Base-by-base conservation (phyloP, 2,888 invertebrate genomes). In the Amiota minor region DNA sequence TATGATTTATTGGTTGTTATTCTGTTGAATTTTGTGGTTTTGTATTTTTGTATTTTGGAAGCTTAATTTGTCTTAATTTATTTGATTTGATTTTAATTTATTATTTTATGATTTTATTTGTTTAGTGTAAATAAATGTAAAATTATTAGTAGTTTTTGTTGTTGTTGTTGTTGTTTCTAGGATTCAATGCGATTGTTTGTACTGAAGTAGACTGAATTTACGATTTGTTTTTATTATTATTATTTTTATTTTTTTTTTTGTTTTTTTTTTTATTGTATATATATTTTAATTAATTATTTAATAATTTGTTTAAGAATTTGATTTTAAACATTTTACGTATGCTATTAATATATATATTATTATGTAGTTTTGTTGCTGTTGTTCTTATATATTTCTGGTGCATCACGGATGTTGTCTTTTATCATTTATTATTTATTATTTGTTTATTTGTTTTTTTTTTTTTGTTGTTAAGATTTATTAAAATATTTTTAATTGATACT, bases 401-500 rank as follows among this genome's bases (percentile, higher is more conserved):
- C 23, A 23, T 23, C 23, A 23, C 3, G 23, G 23, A 23, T 23
- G 23, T 23, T 23, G 1, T 23, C 71, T n/a, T 68, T 70, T n/a
- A n/a, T n/a, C n/a, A n/a, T n/a, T 75, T 62, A 70, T 70, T 71
- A 18, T 70, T 72, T 75, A 72, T 76, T 67, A 1, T 55, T 35
- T 64, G 16, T 45, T 76, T 45, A 47, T 47, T 10, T 68, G 23
- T 68, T 49, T 47, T 68, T 8, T 73, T 74, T 76, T 74, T 75
- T 74, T 76, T 75, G 76, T 75, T 72, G 74, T 77, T 76, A 72
- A 77, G 74, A 74, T 72, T 73, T 23, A 61, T 23, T 2, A 18
- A 61, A 18, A 23, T 61, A 53, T 74, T 75, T 76, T 75, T 82
- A 82, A 82, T 82, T 82, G 82, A 85, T 82, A 82, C 78, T 85